These are phyloP conservation scores for Stegostoma tigrinum DNA, from an alignment of 2,113 vertebrate species.

Conservation along the genomic window DNA sequence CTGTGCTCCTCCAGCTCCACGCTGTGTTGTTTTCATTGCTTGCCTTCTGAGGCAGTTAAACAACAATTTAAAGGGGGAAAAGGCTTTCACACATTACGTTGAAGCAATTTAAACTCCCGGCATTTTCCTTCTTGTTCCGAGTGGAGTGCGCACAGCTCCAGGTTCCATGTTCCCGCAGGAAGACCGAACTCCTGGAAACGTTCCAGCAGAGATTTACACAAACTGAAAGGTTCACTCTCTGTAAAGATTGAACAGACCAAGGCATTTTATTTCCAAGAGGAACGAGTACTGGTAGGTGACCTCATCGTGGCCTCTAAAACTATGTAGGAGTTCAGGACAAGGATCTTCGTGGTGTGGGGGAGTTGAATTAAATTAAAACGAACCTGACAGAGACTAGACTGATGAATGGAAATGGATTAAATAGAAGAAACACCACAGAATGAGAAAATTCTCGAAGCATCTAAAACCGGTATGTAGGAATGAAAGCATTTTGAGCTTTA, in stretches of 20 bases:
- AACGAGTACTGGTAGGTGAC: neutral
- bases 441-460: neutral
- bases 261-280: neutral
- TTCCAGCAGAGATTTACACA: neutral
- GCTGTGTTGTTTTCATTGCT: too few species aligned
- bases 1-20: too few species aligned
- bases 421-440: neutral
- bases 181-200: neutral
- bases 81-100: too few species aligned
- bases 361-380: neutral
- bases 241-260: too few species aligned
- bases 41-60: too few species aligned
- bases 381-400: neutral
- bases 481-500: neutral
- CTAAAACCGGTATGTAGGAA: neutral
- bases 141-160: neutral
- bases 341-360: neutral
- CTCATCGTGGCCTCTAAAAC: too few species aligned
- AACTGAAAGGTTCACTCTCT: too few species aligned
- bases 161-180: neutral
- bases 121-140: neutral
- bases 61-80: too few species aligned
- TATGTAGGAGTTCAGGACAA: neutral
- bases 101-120: too few species aligned
- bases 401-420: neutral